Base-by-base conservation (phyloP, 2,888 invertebrate genomes). In the Helleia helle region DNA sequence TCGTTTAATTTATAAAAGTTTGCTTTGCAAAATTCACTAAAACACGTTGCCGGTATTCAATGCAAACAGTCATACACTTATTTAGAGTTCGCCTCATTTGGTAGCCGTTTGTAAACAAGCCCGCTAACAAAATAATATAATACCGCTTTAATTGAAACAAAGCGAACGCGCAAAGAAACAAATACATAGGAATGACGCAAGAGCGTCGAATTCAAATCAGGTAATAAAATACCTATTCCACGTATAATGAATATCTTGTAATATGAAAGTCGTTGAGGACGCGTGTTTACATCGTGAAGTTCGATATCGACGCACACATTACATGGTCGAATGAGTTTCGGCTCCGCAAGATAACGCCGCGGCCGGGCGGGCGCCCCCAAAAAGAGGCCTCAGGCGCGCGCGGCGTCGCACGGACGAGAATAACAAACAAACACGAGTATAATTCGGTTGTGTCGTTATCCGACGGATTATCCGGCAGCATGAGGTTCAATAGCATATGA, bases 361-460 rank as follows among this genome's bases (percentile, higher is more conserved):
- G n/a, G n/a, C n/a, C n/a, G n/a, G n/a, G n/a, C n/a, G 58, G 66
- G 72, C 73, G 71, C 75, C 75, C 71, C 76, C 72, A 65, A 65
- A 64, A 65, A 64, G 65, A 61, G 79, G 79, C 75, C 75, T 71
- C 74, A 69, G 62, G 56, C 55, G 57, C 60, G 44, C 58, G 47
- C 57, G 55, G 44, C 58, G 59, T 57, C 56, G 60, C 56, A 58
- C 61, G 58, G 51, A 47, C 44, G 51, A 62, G 58, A 62, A 65
- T 62, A 54, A 69, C 71, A 71, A 75, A 76, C 74, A 77, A 71
- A 74, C 63, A 60, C 59, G 50, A 48, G 38, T 49, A 58, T n/a
- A n/a, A 58, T 56, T 48, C 48, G 43, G 27, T 47, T 52, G 56
- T 62, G 58, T 65, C 63, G 64, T 72, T 77, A 76, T 74, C 74